Conservation (phyloP, 2,113 vertebrate genomes). For the Sminthopsis crassicaudata region DNA sequence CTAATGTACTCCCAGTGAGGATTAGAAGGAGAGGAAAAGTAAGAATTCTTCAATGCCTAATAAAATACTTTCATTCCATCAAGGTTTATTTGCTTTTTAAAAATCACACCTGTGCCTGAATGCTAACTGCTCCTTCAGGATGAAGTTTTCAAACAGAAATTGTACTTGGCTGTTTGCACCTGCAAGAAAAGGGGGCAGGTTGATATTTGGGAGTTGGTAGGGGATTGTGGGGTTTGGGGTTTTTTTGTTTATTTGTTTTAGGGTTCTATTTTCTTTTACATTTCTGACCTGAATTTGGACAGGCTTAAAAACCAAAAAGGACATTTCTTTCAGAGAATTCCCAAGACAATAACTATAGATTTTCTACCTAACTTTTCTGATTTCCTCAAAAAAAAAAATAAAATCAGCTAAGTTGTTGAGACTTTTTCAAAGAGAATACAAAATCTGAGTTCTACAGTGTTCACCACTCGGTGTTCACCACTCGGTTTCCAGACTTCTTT, state of each 20-base stretch:
- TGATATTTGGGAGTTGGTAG: background rate
- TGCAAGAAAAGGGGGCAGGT: background rate
- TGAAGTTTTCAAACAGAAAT: fast-evolving
- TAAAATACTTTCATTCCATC: background rate
- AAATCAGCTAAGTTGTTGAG: background rate
- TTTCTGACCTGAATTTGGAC: background rate
- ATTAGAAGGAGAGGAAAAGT: background rate
- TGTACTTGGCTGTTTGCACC: background rate
- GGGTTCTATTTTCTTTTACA: background rate
- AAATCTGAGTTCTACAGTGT: background rate
- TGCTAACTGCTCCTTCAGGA: background rate
- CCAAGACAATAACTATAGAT: background rate
- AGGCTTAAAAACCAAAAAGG: background rate
- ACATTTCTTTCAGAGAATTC: background rate
- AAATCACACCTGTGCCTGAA: background rate
- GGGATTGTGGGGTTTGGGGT: no score
- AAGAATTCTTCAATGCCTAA: background rate
- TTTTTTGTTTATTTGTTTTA: background rate
- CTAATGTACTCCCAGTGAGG: background rate
- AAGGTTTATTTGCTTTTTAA: background rate
- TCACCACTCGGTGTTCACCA: background rate
- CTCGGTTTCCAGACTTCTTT: background rate
- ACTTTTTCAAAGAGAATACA: background rate
- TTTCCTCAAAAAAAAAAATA: background rate
- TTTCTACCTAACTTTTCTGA: background rate